Percentiles rank a stretch among this genome's conserved stretches.
phyloP scores from a whole-genome alignment of 2,888 invertebrate species.

The Cephonodes hylas region DNA sequence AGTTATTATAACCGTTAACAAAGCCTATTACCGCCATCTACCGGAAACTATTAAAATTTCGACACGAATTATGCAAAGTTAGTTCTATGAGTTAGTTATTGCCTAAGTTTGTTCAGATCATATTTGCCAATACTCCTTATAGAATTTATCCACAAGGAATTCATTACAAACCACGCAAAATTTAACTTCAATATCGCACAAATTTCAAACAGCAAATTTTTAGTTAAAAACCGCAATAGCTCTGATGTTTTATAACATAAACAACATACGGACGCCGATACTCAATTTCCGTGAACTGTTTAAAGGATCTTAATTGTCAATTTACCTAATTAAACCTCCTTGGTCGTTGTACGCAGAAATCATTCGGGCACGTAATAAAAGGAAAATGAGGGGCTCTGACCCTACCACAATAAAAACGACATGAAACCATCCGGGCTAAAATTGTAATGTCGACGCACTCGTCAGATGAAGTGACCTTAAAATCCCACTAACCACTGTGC shows the following conservation, averaged over 20 bases:
- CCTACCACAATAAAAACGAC: conserved; percentile 78
- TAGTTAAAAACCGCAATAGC: background rate
- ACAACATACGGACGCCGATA: background rate
- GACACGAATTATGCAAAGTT: too few species aligned
- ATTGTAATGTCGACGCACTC: conserved; percentile 75
- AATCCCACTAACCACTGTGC: conserved; percentile 37
- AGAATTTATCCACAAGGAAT: too few species aligned
- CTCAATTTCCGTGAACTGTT: background rate
- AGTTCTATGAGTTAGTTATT: too few species aligned
- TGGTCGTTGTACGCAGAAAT: conserved; percentile 46
- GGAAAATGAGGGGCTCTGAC: conserved; percentile 63
- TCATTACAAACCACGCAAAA: too few species aligned
- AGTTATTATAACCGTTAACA: too few species aligned
- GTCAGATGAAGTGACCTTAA: conserved; percentile 51
- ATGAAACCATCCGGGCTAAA: conserved; percentile 77
- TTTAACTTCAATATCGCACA: background rate
- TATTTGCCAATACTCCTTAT: too few species aligned
- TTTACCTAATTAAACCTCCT: conserved; percentile 41
- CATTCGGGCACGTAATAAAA: conserved; percentile 52
- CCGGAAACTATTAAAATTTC: too few species aligned
- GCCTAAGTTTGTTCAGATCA: too few species aligned
- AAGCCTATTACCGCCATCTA: too few species aligned
- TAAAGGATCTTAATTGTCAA: conserved; percentile 22
- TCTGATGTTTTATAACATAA: background rate
- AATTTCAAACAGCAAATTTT: background rate